A percentile compares a stretch with the other conserved stretches of the same genome.
Conservation (phyloP, 92 coral and sea anemone species). For the Micromussa lordhowensis region DNA sequence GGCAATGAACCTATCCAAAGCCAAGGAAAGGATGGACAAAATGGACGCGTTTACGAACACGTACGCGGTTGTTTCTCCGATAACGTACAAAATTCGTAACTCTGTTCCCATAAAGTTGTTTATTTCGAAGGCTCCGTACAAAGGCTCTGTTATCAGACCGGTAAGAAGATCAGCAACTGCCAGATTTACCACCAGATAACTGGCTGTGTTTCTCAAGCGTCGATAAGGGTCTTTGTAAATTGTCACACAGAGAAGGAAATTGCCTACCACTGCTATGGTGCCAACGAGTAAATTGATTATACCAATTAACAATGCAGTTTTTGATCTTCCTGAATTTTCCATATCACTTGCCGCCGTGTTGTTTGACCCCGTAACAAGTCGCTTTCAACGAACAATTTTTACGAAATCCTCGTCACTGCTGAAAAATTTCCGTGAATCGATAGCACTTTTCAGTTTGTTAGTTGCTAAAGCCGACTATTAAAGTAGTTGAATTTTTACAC, state of each 20-base stretch:
- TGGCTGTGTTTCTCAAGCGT: constrained; percentile 21
- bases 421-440: not conserved
- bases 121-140: constrained; percentile 37
- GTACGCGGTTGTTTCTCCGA: constrained; percentile 42
- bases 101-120: constrained; percentile 27
- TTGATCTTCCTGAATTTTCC: constrained; percentile 2
- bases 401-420: not conserved
- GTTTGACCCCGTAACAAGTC: constrained; percentile 7
- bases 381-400: not conserved
- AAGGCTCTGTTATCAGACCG: constrained; percentile 37
- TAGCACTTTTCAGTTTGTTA: not conserved
- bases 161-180: constrained; percentile 44
- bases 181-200: constrained; percentile 32
- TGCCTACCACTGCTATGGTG: constrained; percentile 4
- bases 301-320: constrained; percentile 10
- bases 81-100: not conserved
- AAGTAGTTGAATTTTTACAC: not conserved
- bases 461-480: not conserved
- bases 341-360: not conserved
- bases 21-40: constrained; percentile 24
- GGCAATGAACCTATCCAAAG: constrained; percentile 33
- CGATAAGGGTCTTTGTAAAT: constrained; percentile 33
- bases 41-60: constrained; percentile 39
- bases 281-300: constrained; percentile 29
- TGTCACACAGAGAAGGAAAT: constrained; percentile 24